Evolutionary conservation across 1,140 invertebrate species (phyloP), one percentile per base, ranked within the genome.

Genomic region (Anoplophora glabripennis): DNA sequence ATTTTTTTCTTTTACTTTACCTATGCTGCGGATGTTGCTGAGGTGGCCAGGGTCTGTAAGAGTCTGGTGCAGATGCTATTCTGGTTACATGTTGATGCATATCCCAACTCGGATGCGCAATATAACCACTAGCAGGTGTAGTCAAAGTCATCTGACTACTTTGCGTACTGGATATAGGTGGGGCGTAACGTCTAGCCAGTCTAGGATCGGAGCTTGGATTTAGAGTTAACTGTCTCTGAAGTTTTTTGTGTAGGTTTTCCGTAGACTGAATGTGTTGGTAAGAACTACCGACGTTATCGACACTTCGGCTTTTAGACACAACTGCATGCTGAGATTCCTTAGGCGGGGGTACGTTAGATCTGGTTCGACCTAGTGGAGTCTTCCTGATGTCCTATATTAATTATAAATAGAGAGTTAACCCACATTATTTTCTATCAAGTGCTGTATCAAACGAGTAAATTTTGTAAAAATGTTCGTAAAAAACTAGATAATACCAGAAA

Each of bases 1-100:
- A 28, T 28, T 28, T 28, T 41, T 41, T 2, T n/a, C n/a, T n/a
- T n/a, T n/a, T n/a, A n/a, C n/a, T 41, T 53, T 21, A 54, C 52
- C 52, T 54, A 4, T 54, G 52, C 17, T 54, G 52, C 4, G 38
- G 28, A 54, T 54, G 52, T 17, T 54, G 52, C 1, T 54, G 52
- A 12, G 52, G 41, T 1, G 52, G 41, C 52, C 52, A 54, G 3
- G 52, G 52, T 33, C 52, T 54, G 17, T 52, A 84, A 1, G 83
- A 84, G 69, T 86, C 86, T 3, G 90, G 90, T 3, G 89, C 90
- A 8, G 89, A 92, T 0, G 88, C 87, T 14, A 90, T 92, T 28
- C 90, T 81, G 7, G 85, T 86, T 10, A 89, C 84, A 64, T 83
- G 81, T 68, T 82, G 82, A 40, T 74, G 75, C 38, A 72, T 48